Evolutionary conservation across 2,888 invertebrate genomes (phyloP).

Genomic region (Odontocolon sp.): DNA sequence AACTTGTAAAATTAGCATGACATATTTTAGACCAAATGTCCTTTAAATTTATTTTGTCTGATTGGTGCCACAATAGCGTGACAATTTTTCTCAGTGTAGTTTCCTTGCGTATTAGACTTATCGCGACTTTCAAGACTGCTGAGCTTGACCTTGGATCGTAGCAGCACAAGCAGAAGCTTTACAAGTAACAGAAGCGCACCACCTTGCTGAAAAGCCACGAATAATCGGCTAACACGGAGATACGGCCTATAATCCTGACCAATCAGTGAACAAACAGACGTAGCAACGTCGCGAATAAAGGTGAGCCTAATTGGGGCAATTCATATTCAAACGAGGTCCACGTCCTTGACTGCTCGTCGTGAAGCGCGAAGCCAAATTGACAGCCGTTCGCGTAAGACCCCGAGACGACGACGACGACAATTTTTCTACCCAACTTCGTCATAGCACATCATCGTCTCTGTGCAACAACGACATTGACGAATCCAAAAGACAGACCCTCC

Average conservation of each 20-base stretch:
- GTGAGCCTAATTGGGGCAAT: slow-evolving; percentile 78
- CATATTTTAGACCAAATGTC: too few species aligned
- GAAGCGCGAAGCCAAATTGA: slow-evolving; percentile 63
- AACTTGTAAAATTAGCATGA: too few species aligned
- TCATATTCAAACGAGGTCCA: slow-evolving; percentile 78
- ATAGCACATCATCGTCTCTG: not conserved
- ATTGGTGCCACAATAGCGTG: too few species aligned
- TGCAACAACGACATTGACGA: not conserved
- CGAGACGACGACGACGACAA: slow-evolving; percentile 45
- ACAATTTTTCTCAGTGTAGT: too few species aligned
- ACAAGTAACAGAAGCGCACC: slow-evolving; percentile 10
- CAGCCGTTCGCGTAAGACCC: slow-evolving; percentile 58
- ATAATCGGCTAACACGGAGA: slow-evolving; percentile 48
- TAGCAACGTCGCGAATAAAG: slow-evolving; percentile 72
- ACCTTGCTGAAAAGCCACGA: slow-evolving; percentile 15
- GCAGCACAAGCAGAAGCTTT: slow-evolving; percentile 25
- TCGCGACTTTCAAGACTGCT: slow-evolving; percentile 63
- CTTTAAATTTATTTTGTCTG: too few species aligned
- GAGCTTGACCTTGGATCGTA: slow-evolving; percentile 66
- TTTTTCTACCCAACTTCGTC: slow-evolving; percentile 35
- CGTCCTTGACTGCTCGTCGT: slow-evolving; percentile 62
- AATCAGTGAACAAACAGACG: slow-evolving; percentile 79
- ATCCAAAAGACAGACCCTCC: too few species aligned
- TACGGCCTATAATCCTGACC: slow-evolving; percentile 71
- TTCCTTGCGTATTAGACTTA: too few species aligned